Conservation (phyloP, 1,140 invertebrate species). For the Physella acuta region DNA sequence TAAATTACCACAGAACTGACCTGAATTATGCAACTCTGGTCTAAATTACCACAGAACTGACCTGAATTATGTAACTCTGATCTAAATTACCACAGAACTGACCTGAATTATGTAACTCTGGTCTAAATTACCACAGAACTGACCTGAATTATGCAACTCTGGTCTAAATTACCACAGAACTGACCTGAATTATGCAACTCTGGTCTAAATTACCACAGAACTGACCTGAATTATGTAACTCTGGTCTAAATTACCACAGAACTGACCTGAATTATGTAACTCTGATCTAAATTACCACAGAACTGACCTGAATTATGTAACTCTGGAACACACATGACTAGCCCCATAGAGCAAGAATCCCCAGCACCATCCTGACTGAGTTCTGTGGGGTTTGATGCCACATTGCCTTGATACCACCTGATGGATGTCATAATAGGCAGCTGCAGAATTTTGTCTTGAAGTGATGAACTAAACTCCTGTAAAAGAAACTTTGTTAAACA, state of each 20-base stretch:
- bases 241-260: background rate
- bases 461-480: slow-evolving; percentile 2
- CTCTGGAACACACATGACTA: slow-evolving; percentile 21
- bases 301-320: slow-evolving; percentile 8
- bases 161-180: no score
- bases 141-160: no score
- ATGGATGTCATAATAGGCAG: slow-evolving; percentile 16
- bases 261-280: background rate
- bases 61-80: no score
- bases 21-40: no score
- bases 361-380: background rate
- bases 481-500: no score
- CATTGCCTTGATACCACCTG: background rate
- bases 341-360: background rate
- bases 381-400: background rate
- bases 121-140: no score
- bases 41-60: no score
- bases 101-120: no score
- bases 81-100: no score
- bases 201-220: no score
- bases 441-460: slow-evolving; percentile 1
- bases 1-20: no score
- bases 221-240: background rate
- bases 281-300: background rate
- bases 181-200: no score